Conservation (phyloP, 2,888 invertebrate species). For the Sclerodermus sp. region DNA sequence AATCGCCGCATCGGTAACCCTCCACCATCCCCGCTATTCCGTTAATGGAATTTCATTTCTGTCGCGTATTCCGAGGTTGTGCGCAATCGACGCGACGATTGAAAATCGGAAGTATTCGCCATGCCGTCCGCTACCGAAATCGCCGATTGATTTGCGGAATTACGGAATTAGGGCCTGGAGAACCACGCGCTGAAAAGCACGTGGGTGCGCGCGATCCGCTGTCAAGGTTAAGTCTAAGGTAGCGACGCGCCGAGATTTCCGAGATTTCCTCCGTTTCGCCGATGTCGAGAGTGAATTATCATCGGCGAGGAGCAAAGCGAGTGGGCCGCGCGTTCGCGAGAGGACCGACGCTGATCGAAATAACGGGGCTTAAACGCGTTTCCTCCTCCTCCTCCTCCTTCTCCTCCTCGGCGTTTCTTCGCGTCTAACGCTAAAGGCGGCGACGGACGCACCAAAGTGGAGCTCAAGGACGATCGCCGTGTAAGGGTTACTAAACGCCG, state of each 20-base stretch:
- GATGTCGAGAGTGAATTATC: slow-evolving; percentile 32
- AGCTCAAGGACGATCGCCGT: slow-evolving; percentile 19
- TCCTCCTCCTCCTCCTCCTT: too few species aligned
- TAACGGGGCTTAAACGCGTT: slow-evolving; percentile 36
- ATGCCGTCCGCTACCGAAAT: too few species aligned
- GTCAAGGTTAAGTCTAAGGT: slow-evolving; percentile 8
- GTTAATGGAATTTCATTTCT: too few species aligned
- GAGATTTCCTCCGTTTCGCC: too few species aligned
- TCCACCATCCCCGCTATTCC: too few species aligned
- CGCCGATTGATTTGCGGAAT: too few species aligned
- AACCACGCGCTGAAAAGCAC: background rate
- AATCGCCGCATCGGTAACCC: too few species aligned
- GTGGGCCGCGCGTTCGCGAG: slow-evolving; percentile 17
- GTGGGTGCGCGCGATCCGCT: background rate
- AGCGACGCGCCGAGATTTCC: slow-evolving; percentile 1
- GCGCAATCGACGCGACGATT: too few species aligned
- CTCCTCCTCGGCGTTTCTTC: slow-evolving; percentile 18
- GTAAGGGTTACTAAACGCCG: slow-evolving; percentile 7
- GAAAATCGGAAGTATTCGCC: too few species aligned
- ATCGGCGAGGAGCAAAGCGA: too few species aligned
- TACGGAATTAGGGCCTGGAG: background rate
- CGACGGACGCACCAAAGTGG: slow-evolving; percentile 17
- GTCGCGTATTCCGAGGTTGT: too few species aligned
- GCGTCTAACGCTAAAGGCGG: slow-evolving; percentile 21
- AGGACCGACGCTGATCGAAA: slow-evolving; percentile 24